Evolutionary conservation across 2,113 vertebrate species (phyloP).

Genomic region (Anseranas semipalmata): DNA sequence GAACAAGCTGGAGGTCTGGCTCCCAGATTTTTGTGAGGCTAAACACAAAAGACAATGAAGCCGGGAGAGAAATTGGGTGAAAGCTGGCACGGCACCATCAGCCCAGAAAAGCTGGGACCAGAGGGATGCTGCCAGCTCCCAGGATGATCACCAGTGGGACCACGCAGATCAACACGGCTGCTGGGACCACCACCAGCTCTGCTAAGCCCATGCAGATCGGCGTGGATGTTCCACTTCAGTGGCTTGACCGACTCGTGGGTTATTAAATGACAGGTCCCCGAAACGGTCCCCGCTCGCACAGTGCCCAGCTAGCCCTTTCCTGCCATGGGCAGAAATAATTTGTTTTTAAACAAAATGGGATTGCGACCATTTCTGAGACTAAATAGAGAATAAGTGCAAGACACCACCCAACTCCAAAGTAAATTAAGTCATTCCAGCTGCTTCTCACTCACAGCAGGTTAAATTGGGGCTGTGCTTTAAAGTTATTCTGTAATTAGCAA

Average conservation of each 20-base stretch:
- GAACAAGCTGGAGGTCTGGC: background rate
- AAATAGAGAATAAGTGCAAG: background rate
- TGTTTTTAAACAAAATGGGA: background rate
- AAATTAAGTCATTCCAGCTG: constrained; percentile 42
- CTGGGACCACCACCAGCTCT: background rate
- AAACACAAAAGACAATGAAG: background rate
- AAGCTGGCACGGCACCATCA: background rate
- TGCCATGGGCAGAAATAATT: background rate
- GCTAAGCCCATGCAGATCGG: background rate
- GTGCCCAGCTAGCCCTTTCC: background rate
- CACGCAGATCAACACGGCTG: accelerated
- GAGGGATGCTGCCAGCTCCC: background rate
- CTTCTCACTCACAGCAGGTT: background rate
- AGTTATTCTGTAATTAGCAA: constrained; percentile 48
- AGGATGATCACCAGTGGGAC: background rate
- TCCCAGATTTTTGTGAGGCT: background rate
- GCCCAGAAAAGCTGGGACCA: accelerated
- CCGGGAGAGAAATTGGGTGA: background rate
- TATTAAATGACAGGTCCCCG: background rate
- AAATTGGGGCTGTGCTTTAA: constrained; percentile 18
- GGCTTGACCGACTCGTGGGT: background rate
- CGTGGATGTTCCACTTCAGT: background rate
- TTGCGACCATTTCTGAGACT: background rate
- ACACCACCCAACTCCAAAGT: background rate
- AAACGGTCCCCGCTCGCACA: accelerated